Evolutionary conservation across 2,113 vertebrate genomes (phyloP), one percentile per base, ranked within the genome.

Genomic region (Toxostoma redivivum): DNA sequence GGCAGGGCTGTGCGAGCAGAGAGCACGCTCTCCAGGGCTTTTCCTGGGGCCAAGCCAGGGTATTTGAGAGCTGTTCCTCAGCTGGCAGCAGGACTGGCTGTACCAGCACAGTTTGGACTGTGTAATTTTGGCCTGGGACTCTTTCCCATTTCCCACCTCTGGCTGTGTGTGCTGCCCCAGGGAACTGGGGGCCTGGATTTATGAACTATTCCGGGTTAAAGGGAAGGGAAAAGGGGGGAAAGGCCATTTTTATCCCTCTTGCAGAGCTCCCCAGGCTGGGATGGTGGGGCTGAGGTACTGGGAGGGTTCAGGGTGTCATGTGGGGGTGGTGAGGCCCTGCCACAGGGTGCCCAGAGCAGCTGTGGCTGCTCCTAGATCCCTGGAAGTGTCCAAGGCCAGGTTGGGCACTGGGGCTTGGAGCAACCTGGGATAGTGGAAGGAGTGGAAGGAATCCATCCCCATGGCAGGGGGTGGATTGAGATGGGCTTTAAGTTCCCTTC

Each of bases 121-220:
- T 93, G 53, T 96, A 90, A 95, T 95, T 96, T 94, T 90, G 94
- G 79, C 82, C 66, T 94, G 92, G 82, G 85, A 76, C 64, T 83
- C 31, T 30, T 93, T 94, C 79, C 81, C 58, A 3, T 77, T 94
- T 85, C 57, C 85, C 12, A 2, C 81, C 90, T 57, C 50, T 73
- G 62, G 48, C 58, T 86, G 31, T 27, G 4, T 45, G 48, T 80
- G 90, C 66, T 4, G 5, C 78, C n/a, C 78, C 0, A 1, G 71
- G 62, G 90, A 80, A 23, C 23, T 5, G 10, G 28, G n/a, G 37
- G 10, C 58, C 37, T 31, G 74, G 48, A 53, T 90, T 40, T 82
- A 50, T 40, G 38, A 38, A 25, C n/a, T 77, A 11, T 60, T 51
- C 48, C 4, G 44, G 16, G 15, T 33, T 93, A 50, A 94, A 88